Evolutionary conservation across 2,113 vertebrate species (phyloP).

Genomic region (Echinops telfairi): DNA sequence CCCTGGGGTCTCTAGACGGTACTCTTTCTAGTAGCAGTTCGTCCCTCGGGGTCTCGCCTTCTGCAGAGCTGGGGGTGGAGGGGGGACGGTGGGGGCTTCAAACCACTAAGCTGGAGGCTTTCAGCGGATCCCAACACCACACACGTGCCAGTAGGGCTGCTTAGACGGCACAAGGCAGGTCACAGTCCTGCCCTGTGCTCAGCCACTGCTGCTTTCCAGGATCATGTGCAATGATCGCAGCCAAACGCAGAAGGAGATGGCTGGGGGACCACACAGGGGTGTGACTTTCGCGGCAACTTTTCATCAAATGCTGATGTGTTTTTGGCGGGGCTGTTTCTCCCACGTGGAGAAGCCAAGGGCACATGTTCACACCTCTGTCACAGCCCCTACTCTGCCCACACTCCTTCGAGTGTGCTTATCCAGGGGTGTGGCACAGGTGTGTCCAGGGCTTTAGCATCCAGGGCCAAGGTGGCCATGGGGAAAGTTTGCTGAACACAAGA

Average conservation of each 20-base stretch:
- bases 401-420: no score
- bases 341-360: no score
- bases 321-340: background rate
- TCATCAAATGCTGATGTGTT: background rate
- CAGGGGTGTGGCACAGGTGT: background rate
- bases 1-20: background rate
- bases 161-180: background rate
- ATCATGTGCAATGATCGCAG: background rate
- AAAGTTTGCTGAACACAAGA: background rate
- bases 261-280: background rate
- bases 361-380: rapidly evolving
- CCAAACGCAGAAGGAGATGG: background rate
- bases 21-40: background rate
- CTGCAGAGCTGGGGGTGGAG: background rate
- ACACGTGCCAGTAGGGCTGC: background rate
- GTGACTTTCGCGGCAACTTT: background rate
- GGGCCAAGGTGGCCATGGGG: background rate
- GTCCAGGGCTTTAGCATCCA: background rate
- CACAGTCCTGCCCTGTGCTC: rapidly evolving
- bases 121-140: background rate
- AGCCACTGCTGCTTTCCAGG: background rate
- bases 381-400: rapidly evolving
- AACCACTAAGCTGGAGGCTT: background rate
- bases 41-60: no score
- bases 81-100: background rate